phyloP scores from a whole-genome alignment of 2,113 vertebrate species.

The Centropus bengalensis region DNA sequence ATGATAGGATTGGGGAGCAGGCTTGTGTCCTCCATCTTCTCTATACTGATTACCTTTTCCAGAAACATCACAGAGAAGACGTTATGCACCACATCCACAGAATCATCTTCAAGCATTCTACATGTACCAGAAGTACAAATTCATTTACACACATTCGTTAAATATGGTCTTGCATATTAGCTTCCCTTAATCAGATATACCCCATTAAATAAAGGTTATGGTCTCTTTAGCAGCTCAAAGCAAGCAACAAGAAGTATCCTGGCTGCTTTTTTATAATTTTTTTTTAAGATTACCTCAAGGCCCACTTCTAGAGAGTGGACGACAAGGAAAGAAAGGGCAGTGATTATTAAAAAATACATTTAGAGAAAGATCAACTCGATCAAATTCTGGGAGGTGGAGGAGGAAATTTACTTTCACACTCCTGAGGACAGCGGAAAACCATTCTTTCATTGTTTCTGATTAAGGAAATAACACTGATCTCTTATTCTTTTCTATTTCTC shows the following conservation, averaged over 20 bases:
- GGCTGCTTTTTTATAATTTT: not conserved
- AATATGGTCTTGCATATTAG: not conserved
- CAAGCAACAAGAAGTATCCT: not conserved
- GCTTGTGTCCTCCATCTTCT: conserved; percentile 93
- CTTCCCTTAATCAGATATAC: not conserved
- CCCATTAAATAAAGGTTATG: not conserved
- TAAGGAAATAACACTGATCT: not conserved
- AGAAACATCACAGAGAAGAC: not conserved
- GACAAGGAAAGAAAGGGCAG: not conserved
- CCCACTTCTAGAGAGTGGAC: not conserved
- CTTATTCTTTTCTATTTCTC: not conserved
- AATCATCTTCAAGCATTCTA: not conserved
- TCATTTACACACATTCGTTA: not conserved
- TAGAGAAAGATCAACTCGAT: not conserved
- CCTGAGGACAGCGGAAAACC: not conserved
- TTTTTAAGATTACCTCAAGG: not conserved
- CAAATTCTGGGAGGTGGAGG: not conserved
- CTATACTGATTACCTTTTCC: conserved; percentile 89
- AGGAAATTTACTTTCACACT: not conserved
- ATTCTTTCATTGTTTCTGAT: not conserved
- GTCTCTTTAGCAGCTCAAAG: not conserved
- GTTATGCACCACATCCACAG: not conserved
- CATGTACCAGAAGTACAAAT: not conserved
- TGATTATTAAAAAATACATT: not conserved
- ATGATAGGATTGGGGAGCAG: conserved; percentile 91